phyloP scores from a whole-genome alignment of 2,888 invertebrate species.

The Drosophila birchii region DNA sequence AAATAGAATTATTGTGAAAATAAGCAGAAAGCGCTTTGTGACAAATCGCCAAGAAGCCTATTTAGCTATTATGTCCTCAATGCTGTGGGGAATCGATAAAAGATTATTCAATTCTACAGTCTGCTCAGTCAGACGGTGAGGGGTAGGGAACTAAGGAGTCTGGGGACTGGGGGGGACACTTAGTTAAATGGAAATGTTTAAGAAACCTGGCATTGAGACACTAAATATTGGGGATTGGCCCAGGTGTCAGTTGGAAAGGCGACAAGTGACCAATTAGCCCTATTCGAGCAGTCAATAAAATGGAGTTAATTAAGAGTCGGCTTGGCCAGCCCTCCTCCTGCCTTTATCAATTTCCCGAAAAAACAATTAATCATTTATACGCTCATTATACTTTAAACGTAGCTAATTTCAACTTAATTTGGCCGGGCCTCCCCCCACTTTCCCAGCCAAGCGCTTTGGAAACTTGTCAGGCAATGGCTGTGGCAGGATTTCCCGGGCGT shows the following conservation, averaged over 20 bases:
- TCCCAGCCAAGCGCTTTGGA: not conserved
- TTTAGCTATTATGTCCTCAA: not conserved
- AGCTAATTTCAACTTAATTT: conserved; percentile 72
- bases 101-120: conserved; percentile 35
- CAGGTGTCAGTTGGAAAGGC: conserved; percentile 56
- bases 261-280: conserved; percentile 63
- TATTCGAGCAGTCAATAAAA: conserved; percentile 64
- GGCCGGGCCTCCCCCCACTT: not conserved
- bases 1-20: conserved; percentile 58
- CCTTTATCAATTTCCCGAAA: conserved; percentile 61
- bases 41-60: conserved; percentile 34
- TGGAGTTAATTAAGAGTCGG: conserved; percentile 60
- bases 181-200: conserved; percentile 14
- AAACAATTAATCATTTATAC: conserved; percentile 73
- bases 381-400: conserved; percentile 73
- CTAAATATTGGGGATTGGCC: conserved; percentile 7
- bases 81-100: conserved; percentile 29
- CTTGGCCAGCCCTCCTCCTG: conserved; percentile 6
- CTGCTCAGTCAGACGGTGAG: not conserved
- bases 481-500: conserved; percentile 2
- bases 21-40: conserved; percentile 39
- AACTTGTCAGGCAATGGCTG: conserved; percentile 24
- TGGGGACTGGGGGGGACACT: conserved; percentile 13
- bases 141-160: not conserved
- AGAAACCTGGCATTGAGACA: not conserved